A percentile compares a stretch with the other conserved stretches of the same genome.
Conservation (phyloP, 2,888 invertebrate species). For the Meandrusa payeni region DNA sequence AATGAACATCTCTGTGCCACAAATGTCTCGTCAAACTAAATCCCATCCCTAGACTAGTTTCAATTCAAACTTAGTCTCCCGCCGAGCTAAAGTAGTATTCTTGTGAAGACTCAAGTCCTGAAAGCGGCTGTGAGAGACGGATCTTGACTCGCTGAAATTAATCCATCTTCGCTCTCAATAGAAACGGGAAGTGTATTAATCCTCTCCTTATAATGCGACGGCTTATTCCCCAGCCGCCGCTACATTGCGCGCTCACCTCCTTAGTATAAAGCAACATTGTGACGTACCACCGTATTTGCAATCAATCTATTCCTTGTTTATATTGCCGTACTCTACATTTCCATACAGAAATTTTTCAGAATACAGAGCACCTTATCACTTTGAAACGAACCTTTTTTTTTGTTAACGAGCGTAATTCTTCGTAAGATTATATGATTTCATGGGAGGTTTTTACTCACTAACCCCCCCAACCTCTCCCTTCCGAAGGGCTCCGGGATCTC, state of each 20-base stretch:
- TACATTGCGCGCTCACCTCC: slow-evolving; percentile 9
- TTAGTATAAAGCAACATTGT: slow-evolving; percentile 18
- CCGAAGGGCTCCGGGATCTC: too few relatives aligned
- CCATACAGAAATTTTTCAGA: slow-evolving; percentile 20
- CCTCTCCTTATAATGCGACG: slow-evolving; percentile 34
- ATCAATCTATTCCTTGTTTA: slow-evolving; percentile 20
- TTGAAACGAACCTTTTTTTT: slow-evolving; percentile 3
- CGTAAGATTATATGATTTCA: too few relatives aligned
- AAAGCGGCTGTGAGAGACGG: slow-evolving; percentile 58
- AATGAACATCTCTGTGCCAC: slow-evolving; percentile 51
- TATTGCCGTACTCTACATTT: slow-evolving; percentile 7
- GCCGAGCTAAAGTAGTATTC: slow-evolving; percentile 62
- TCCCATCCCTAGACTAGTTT: slow-evolving; percentile 58
- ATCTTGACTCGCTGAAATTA: slow-evolving; percentile 71
- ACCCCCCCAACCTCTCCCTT: too few relatives aligned
- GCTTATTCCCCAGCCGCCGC: slow-evolving; percentile 16
- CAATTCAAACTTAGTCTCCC: slow-evolving; percentile 66
- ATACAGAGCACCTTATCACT: slow-evolving; percentile 10
- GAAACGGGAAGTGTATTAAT: slow-evolving; percentile 48
- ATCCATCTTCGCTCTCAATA: slow-evolving; percentile 59
- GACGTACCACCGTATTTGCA: slow-evolving; percentile 12
- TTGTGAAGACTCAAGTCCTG: slow-evolving; percentile 56
- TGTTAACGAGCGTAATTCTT: too few relatives aligned
- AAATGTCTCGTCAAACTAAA: slow-evolving; percentile 66
- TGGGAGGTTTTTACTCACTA: too few relatives aligned